phyloP scores from a whole-genome alignment of 2,888 invertebrate species.

The Julus scandinavius region DNA sequence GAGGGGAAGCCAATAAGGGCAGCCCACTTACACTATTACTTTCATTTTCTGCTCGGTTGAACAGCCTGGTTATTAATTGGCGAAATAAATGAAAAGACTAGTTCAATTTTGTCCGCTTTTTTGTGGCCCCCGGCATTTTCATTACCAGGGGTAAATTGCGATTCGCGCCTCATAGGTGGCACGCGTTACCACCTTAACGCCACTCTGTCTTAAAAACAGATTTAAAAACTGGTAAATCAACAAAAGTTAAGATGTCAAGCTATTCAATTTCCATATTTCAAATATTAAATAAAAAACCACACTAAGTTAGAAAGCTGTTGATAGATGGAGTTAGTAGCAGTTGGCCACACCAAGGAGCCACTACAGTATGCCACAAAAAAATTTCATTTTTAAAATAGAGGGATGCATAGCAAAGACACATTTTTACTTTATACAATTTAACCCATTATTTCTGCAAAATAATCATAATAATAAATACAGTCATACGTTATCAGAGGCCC shows the following conservation, averaged over 20 bases:
- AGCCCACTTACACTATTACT: background rate
- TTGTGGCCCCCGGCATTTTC: constrained; percentile 4
- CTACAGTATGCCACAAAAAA: background rate
- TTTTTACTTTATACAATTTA: too few species aligned
- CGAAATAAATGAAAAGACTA: background rate
- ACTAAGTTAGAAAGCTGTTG: background rate
- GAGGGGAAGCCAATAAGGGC: too few species aligned
- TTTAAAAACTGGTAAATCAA: constrained; percentile 31
- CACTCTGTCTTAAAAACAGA: background rate
- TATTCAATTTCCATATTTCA: constrained; percentile 28
- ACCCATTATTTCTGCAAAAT: too few species aligned
- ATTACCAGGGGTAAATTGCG: background rate
- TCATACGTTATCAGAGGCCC: too few species aligned
- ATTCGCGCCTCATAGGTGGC: background rate
- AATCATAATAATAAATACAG: too few species aligned
- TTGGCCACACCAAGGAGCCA: background rate
- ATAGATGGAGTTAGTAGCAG: constrained; percentile 9
- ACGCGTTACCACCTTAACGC: background rate
- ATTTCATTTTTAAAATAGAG: background rate
- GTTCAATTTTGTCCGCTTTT: constrained; percentile 17
- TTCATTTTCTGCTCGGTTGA: background rate
- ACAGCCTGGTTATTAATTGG: background rate
- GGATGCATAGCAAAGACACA: background rate
- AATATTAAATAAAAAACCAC: background rate
- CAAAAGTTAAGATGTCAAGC: constrained; percentile 43